A percentile compares a stretch with the other conserved stretches of the same genome.
These are phyloP conservation scores for Caenorhabditis brenneri DNA, from an alignment of 1,140 invertebrate species.

Conservation along the genomic window DNA sequence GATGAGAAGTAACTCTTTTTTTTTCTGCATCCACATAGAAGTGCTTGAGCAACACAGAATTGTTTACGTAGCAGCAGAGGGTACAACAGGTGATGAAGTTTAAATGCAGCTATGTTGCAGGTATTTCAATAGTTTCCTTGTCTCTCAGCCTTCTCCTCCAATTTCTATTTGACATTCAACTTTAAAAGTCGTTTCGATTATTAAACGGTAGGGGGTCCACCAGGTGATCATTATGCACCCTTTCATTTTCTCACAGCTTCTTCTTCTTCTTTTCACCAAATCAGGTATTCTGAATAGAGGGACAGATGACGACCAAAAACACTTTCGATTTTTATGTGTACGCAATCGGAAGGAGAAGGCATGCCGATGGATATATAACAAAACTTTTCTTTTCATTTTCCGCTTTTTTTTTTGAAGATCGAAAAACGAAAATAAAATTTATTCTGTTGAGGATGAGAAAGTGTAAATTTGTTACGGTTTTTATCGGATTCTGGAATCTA, in stretches of 20 bases:
- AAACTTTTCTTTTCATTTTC: constrained; percentile 15
- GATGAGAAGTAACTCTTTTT: too few relatives aligned
- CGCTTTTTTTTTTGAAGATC: not conserved
- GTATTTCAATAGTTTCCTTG: too few relatives aligned
- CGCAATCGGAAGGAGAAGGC: not conserved
- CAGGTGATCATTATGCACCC: not conserved
- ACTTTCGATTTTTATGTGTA: constrained; percentile 28
- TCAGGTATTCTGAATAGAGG: constrained; percentile 7
- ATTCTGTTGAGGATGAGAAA: too few relatives aligned
- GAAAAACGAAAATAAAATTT: not conserved
- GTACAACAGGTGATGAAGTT: too few relatives aligned
- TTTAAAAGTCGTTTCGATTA: not conserved
- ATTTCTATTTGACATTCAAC: not conserved
- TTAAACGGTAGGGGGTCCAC: not conserved
- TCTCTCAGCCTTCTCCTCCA: too few relatives aligned
- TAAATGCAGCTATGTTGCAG: too few relatives aligned
- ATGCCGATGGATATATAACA: not conserved
- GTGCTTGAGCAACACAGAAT: too few relatives aligned
- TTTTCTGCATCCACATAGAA: too few relatives aligned
- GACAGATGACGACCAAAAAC: not conserved
- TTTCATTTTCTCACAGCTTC: constrained; percentile 9
- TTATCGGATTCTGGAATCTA: too few relatives aligned
- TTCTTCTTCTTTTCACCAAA: not conserved
- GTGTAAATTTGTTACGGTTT: not conserved
- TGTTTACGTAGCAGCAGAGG: too few relatives aligned